These are phyloP conservation scores for Zingel zingel DNA, from an alignment of 2,113 vertebrate genomes.

Conservation along the genomic window DNA sequence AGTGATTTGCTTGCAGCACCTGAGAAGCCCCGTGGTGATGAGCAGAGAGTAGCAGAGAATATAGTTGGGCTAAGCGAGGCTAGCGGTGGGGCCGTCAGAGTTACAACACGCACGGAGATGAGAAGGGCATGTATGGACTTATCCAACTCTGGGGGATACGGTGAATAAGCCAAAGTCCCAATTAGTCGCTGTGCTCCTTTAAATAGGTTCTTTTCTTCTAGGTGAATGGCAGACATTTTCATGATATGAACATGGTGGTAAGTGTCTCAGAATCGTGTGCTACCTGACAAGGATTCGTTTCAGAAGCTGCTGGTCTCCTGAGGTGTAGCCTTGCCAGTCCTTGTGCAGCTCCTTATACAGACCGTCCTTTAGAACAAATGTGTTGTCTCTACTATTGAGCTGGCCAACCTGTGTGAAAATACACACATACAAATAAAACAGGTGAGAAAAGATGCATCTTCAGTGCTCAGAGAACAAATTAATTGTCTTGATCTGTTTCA, in stretches of 20 bases:
- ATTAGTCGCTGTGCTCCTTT: too few relatives aligned
- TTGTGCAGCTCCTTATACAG: slow-evolving; percentile 92
- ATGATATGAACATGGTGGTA: neutral
- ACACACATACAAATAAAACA: neutral
- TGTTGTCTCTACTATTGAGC: slow-evolving; percentile 87
- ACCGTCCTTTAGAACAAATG: slow-evolving; percentile 87
- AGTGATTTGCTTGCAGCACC: too few relatives aligned
- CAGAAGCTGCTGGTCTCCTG: slow-evolving; percentile 92
- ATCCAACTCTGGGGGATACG: too few relatives aligned
- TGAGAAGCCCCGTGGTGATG: too few relatives aligned
- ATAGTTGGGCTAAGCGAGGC: too few relatives aligned
- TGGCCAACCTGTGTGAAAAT: slow-evolving; percentile 88
- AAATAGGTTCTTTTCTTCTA: neutral
- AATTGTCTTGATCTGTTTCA: neutral
- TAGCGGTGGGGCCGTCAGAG: too few relatives aligned
- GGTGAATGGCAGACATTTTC: neutral
- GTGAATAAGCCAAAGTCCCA: too few relatives aligned
- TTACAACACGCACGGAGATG: too few relatives aligned
- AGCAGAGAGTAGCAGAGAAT: too few relatives aligned
- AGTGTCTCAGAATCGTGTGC: neutral
- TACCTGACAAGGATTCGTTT: slow-evolving; percentile 92
- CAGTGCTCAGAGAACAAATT: too few relatives aligned
- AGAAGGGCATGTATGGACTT: too few relatives aligned
- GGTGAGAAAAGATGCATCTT: neutral
- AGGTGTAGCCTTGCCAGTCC: slow-evolving; percentile 94